phyloP scores from a whole-genome alignment of 2,888 invertebrate species.

The Cyrtodaria siliqua region DNA sequence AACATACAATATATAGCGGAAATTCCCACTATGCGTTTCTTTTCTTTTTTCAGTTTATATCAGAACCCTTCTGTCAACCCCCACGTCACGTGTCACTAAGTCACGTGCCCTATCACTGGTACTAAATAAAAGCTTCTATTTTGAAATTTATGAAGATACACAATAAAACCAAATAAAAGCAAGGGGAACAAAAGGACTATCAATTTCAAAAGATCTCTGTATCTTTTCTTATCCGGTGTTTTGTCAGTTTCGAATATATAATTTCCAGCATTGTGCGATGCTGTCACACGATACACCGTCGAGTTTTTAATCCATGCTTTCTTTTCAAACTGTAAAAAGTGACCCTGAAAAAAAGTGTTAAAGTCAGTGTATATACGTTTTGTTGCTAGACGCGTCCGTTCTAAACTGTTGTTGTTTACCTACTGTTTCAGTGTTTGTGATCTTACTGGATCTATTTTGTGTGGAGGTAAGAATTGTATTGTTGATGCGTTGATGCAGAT shows the following conservation, averaged over 20 bases:
- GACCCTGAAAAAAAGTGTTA: slow-evolving; percentile 28
- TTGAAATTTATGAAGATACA: slow-evolving; percentile 54
- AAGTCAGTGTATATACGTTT: too few species aligned
- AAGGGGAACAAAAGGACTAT: slow-evolving; percentile 44
- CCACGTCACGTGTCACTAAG: too few species aligned
- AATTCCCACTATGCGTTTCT: too few species aligned
- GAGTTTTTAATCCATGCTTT: slow-evolving; percentile 22
- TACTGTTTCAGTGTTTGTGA: too few species aligned
- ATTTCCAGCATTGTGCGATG: slow-evolving; percentile 52
- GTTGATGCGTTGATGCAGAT: too few species aligned
- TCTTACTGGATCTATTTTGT: too few species aligned
- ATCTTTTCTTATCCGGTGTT: slow-evolving; percentile 59
- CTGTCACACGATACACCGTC: slow-evolving; percentile 39
- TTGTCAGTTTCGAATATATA: slow-evolving; percentile 56
- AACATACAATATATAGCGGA: too few species aligned
- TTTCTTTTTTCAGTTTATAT: too few species aligned
- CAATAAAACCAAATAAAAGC: slow-evolving; percentile 47
- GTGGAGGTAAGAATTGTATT: too few species aligned
- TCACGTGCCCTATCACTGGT: slow-evolving; percentile 1
- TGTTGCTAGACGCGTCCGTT: too few species aligned
- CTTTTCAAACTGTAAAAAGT: slow-evolving; percentile 50
- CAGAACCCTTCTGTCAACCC: too few species aligned
- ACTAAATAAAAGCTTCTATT: slow-evolving; percentile 19
- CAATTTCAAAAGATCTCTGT: slow-evolving; percentile 45
- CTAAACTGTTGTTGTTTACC: too few species aligned